Evolutionary conservation across 2,888 invertebrate species (phyloP).

Genomic region (Habroteleia sp.): DNA sequence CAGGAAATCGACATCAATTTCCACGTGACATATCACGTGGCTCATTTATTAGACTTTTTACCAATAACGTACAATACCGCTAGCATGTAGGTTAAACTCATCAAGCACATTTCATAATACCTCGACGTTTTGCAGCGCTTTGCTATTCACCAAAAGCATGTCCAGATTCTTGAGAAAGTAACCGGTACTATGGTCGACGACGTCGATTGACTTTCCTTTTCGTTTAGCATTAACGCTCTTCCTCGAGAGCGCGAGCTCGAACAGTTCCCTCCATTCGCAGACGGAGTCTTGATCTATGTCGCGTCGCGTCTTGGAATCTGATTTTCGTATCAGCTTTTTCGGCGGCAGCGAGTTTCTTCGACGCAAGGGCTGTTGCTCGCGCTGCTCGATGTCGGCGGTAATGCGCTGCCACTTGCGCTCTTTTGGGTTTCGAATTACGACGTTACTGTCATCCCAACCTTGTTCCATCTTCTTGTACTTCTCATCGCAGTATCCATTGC

Average conservation of each 20-base stretch:
- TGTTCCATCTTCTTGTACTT: constrained; percentile 73
- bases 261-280: constrained; percentile 82
- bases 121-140: constrained; percentile 71
- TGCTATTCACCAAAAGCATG: constrained; percentile 70
- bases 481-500: constrained; percentile 69
- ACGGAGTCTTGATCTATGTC: constrained; percentile 39
- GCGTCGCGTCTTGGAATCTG: constrained; percentile 72
- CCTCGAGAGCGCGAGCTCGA: constrained; percentile 83
- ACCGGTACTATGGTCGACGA: constrained; percentile 51
- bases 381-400: constrained; percentile 73
- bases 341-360: constrained; percentile 72
- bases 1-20: constrained; percentile 35
- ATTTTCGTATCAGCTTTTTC: constrained; percentile 81
- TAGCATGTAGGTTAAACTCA: constrained; percentile 47
- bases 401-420: constrained; percentile 77
- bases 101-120: constrained; percentile 65
- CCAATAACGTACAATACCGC: constrained; percentile 7
- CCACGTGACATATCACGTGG: constrained; percentile 54
- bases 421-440: constrained; percentile 71
- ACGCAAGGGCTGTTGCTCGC: constrained; percentile 25
- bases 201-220: constrained; percentile 61
- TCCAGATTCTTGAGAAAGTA: constrained; percentile 74
- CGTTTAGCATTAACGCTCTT: constrained; percentile 76
- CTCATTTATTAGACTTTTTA: constrained; percentile 14
- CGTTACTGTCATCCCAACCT: constrained; percentile 77